Percentiles rank a stretch among this genome's conserved stretches.
Evolutionary conservation across 2,888 invertebrate genomes (phyloP).

Genomic region (Criorhina ranunculi): DNA sequence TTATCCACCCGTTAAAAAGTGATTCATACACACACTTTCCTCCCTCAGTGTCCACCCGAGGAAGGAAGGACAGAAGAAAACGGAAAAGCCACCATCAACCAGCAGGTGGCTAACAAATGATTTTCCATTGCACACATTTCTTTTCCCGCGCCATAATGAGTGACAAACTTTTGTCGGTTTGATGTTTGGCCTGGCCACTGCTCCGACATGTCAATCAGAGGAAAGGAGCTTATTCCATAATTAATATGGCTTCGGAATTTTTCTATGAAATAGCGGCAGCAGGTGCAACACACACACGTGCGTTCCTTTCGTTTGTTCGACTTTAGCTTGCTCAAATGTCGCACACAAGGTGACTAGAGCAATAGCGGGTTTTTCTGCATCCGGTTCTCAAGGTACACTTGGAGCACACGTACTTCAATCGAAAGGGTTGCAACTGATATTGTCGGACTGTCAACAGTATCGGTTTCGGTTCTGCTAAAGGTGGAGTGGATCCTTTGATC

Average conservation of each 20-base stretch:
- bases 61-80: slow-evolving; percentile 12
- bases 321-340: slow-evolving; percentile 44
- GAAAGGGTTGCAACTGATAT: slow-evolving; percentile 70
- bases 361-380: slow-evolving; percentile 57
- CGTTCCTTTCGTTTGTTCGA: slow-evolving; percentile 9
- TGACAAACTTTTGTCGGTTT: slow-evolving; percentile 61
- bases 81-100: slow-evolving; percentile 44
- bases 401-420: slow-evolving; percentile 26
- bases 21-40: slow-evolving; percentile 69
- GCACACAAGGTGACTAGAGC: slow-evolving; percentile 64
- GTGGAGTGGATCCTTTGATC: slow-evolving; percentile 70
- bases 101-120: slow-evolving; percentile 45
- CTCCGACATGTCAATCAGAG: slow-evolving; percentile 65
- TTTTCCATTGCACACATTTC: slow-evolving; percentile 12
- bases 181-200: slow-evolving; percentile 42
- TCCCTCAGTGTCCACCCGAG: slow-evolving; percentile 14
- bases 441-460: slow-evolving; percentile 69
- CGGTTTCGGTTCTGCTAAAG: slow-evolving; percentile 40
- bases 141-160: slow-evolving; percentile 46
- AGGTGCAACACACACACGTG: slow-evolving; percentile 33
- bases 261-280: slow-evolving; percentile 61
- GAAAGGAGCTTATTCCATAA: slow-evolving; percentile 74
- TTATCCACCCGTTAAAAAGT: slow-evolving; percentile 72
- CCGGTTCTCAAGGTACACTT: slow-evolving; percentile 63
- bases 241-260: slow-evolving; percentile 74